Evolutionary conservation across 1,140 invertebrate genomes (phyloP).

Genomic region (Hyposmocoma kahamanoa): DNA sequence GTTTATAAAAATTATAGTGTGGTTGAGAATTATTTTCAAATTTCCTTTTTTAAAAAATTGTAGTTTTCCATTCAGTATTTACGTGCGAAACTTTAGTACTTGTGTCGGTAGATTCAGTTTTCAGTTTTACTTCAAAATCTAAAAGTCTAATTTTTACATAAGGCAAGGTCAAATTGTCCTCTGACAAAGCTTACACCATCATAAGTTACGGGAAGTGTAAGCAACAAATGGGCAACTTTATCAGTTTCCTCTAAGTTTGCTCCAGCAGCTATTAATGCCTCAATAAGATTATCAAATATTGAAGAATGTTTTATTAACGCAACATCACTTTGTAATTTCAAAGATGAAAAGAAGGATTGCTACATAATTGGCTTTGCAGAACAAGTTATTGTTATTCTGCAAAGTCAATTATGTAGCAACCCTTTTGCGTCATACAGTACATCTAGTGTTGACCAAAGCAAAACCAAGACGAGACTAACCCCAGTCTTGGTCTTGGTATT

Average conservation of each 20-base stretch:
- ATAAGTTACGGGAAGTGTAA: constrained; percentile 41
- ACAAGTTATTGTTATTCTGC: too few species aligned
- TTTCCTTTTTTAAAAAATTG: too few species aligned
- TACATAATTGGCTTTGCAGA: too few species aligned
- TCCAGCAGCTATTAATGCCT: constrained; percentile 42
- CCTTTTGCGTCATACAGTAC: constrained; percentile 54
- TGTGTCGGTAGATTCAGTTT: constrained; percentile 23
- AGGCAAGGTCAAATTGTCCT: constrained; percentile 40
- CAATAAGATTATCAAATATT: constrained; percentile 48
- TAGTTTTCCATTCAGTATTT: too few species aligned
- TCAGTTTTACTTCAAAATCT: constrained; percentile 54
- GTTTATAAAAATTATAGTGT: too few species aligned
- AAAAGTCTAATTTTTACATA: constrained; percentile 55
- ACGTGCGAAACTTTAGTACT: constrained; percentile 28
- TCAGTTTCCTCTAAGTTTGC: constrained; percentile 48
- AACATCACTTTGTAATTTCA: constrained; percentile 50
- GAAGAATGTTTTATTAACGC: constrained; percentile 40
- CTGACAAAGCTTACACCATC: constrained; percentile 48
- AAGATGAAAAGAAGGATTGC: constrained; percentile 30
- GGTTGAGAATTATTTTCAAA: too few species aligned
- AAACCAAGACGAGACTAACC: too few species aligned
- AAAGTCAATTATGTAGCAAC: constrained; percentile 43
- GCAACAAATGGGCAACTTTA: constrained; percentile 45
- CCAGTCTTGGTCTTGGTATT: too few species aligned
- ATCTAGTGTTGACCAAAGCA: too few species aligned